phyloP scores from a whole-genome alignment of 1,140 invertebrate genomes.

The Aculops lycopersici region DNA sequence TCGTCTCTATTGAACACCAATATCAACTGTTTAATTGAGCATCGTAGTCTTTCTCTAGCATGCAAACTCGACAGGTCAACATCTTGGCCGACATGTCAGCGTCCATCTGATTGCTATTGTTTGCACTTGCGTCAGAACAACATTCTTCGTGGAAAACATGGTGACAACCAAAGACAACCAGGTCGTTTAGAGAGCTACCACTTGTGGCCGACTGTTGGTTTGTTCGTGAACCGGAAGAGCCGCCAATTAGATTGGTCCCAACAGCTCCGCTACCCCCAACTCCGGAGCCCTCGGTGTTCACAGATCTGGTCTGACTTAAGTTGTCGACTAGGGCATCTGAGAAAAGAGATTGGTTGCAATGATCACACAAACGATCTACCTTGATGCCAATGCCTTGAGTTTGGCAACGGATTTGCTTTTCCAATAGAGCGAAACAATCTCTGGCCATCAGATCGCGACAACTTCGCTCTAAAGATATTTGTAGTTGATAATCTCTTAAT shows the following conservation, averaged over 20 bases:
- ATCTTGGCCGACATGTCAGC: no score
- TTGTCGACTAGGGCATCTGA: constrained; percentile 24
- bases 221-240: constrained; percentile 19
- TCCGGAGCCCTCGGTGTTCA: no score
- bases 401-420: constrained; percentile 38
- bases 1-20: no score
- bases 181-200: no score
- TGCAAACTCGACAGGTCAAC: no score
- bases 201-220: constrained; percentile 21
- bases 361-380: constrained; percentile 36
- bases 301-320: constrained; percentile 5
- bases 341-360: constrained; percentile 35
- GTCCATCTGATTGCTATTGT: no score
- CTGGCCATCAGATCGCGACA: constrained; percentile 52
- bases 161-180: constrained; percentile 52
- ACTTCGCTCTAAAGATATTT: constrained; percentile 56
- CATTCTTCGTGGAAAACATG: constrained; percentile 64
- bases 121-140: constrained; percentile 16
- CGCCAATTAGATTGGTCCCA: constrained; percentile 6
- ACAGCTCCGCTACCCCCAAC: constrained; percentile 3
- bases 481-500: constrained; percentile 72
- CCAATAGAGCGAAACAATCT: constrained; percentile 61
- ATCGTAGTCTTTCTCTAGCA: no score
- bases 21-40: no score
- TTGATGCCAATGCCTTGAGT: constrained; percentile 35